Percentiles rank a stretch among this genome's conserved stretches.
phyloP scores from a whole-genome alignment of 2,888 invertebrate species.

The Limnephilus lunatus region DNA sequence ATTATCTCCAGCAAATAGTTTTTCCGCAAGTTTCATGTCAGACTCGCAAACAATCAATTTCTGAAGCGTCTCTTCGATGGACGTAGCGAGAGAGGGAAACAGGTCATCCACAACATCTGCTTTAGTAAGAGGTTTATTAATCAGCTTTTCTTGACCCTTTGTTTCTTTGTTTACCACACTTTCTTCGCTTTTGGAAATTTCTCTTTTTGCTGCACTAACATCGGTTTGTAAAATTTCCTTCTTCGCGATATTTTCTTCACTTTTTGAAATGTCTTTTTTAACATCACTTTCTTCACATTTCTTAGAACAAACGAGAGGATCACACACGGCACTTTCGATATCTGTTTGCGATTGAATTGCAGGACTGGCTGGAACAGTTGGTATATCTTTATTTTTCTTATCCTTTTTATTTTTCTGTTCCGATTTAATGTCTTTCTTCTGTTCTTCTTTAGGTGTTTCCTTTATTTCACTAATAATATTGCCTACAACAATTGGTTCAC shows the following conservation, averaged over 20 bases:
- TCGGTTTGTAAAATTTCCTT: background rate
- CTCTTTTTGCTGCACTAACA: background rate
- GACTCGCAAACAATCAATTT: slow-evolving; percentile 63
- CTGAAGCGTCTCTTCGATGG: slow-evolving; percentile 64
- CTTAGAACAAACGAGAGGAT: background rate
- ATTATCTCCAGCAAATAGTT: slow-evolving; percentile 68
- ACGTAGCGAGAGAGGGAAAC: slow-evolving; percentile 60
- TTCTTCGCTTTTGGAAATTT: background rate
- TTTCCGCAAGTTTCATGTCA: slow-evolving; percentile 55
- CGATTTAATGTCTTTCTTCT: slow-evolving; percentile 27
- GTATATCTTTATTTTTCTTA: slow-evolving; percentile 49
- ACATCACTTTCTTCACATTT: slow-evolving; percentile 6
- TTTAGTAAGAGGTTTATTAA: background rate
- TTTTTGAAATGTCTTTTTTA: slow-evolving; percentile 31
- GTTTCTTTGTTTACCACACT: background rate
- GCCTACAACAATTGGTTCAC: background rate
- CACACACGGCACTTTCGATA: background rate
- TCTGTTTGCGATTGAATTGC: background rate
- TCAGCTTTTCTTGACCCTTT: background rate
- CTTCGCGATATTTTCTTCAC: background rate
- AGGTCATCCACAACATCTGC: slow-evolving; percentile 56
- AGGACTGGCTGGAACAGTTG: background rate
- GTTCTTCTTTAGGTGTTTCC: background rate
- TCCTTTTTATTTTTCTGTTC: slow-evolving; percentile 51
- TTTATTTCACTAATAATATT: background rate